Percentiles rank a stretch among this genome's conserved stretches.
Evolutionary conservation across 2,113 vertebrate species (phyloP).

Genomic region (Lasiurus borealis): DNA sequence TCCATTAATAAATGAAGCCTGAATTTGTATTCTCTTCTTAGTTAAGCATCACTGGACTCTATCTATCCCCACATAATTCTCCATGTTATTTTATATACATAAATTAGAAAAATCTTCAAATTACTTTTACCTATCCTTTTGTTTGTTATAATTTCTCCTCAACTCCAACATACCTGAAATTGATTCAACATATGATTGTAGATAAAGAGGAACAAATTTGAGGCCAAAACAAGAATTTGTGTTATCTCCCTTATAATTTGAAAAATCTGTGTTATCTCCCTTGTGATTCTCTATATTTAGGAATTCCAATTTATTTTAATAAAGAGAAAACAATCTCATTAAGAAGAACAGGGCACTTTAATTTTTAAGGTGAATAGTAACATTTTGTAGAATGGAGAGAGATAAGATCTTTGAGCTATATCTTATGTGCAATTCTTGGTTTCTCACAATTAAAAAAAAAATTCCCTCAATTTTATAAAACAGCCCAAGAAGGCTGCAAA

Average conservation of each 20-base stretch:
- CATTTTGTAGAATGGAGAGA: not conserved
- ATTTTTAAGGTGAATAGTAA: not conserved
- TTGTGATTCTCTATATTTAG: not conserved
- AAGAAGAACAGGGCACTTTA: not conserved
- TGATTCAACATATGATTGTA: conserved; percentile 5
- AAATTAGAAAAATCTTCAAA: not conserved
- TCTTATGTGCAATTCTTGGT: not conserved
- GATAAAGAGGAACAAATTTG: not conserved
- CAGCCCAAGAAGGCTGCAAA: not conserved
- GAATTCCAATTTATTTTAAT: conserved; percentile 14
- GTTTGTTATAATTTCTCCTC: not conserved
- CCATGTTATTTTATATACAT: not conserved
- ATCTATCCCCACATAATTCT: not conserved
- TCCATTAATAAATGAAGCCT: not conserved
- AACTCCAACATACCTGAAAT: not conserved
- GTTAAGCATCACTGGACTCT: not conserved
- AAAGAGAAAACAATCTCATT: not conserved
- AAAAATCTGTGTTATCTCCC: not conserved
- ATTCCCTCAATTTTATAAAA: not conserved
- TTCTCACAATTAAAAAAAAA: not conserved
- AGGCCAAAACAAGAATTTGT: not conserved
- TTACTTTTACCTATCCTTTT: not conserved
- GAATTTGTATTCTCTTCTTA: not conserved
- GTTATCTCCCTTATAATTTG: too few species aligned
- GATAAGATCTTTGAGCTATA: not conserved